These are phyloP conservation scores for Enteromius thamalakanensis DNA, from an alignment of 2,797 vertebrate species.

Conservation along the genomic window DNA sequence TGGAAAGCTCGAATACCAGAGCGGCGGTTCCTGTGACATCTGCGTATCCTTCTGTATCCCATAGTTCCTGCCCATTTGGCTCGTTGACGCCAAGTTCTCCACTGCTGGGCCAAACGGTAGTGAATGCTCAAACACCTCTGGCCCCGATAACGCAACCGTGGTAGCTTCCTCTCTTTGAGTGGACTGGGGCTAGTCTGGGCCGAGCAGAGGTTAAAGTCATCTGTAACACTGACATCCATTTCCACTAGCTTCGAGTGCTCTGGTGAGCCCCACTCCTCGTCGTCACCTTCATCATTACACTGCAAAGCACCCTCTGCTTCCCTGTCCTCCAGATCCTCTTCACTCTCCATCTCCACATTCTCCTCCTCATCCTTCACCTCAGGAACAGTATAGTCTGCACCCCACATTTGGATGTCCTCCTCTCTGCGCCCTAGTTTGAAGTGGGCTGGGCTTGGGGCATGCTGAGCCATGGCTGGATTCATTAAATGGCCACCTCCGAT, in stretches of 20 bases:
- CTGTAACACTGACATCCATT: constrained; percentile 45
- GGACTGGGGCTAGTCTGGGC: constrained; percentile 51
- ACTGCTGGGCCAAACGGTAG: constrained; percentile 79
- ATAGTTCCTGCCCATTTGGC: constrained; percentile 70
- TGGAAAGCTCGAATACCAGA: not conserved
- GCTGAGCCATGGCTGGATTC: constrained; percentile 73
- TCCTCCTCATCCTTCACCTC: constrained; percentile 51
- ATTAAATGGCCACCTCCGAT: constrained; percentile 77
- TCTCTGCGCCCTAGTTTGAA: constrained; percentile 74
- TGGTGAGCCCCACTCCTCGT: constrained; percentile 36
- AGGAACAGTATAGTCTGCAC: constrained; percentile 60
- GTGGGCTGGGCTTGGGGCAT: constrained; percentile 73
- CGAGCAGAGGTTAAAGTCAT: constrained; percentile 26
- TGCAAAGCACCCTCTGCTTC: constrained; percentile 37
- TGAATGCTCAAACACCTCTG: constrained; percentile 62
- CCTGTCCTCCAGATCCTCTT: constrained; percentile 29
- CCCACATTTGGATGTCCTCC: constrained; percentile 64
- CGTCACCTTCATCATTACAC: constrained; percentile 41
- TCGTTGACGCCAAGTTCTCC: constrained; percentile 83
- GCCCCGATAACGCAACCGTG: constrained; percentile 68
- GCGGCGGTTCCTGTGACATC: constrained; percentile 65
- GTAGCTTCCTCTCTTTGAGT: constrained; percentile 61
- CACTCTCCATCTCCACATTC: constrained; percentile 58
- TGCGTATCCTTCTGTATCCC: constrained; percentile 69
- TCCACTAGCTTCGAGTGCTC: constrained; percentile 50